Percentiles rank a stretch among this genome's conserved stretches.
These are phyloP conservation scores for Acanthaster planci DNA, from an alignment of 35 echinoderm and acorn worm genomes.

Conservation along the genomic window DNA sequence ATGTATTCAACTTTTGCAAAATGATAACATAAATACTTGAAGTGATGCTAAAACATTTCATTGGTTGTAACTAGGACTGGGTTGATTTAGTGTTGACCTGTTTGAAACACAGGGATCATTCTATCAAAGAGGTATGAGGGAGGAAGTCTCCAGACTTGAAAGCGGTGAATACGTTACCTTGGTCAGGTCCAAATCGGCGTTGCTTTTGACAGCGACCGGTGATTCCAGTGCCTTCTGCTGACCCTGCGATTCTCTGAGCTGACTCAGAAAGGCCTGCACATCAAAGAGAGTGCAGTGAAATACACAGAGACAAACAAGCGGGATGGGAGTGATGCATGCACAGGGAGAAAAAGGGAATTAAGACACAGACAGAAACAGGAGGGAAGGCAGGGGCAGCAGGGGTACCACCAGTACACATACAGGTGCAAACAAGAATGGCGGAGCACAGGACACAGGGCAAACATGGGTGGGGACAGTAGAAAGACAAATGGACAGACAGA, in stretches of 20 bases:
- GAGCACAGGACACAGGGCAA: background rate
- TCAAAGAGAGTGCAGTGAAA: conserved; percentile 30
- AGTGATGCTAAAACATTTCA: too few relatives aligned
- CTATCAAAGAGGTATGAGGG: background rate
- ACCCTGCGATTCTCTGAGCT: background rate
- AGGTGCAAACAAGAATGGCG: background rate
- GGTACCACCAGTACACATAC: background rate
- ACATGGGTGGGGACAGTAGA: background rate
- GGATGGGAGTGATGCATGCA: background rate
- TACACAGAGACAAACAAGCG: background rate
- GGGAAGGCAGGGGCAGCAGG: background rate
- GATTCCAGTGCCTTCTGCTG: background rate
- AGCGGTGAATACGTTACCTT: conserved; percentile 24
- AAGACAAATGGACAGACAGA: background rate
- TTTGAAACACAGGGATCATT: too few relatives aligned
- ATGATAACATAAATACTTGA: too few relatives aligned
- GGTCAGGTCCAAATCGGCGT: conserved; percentile 14
- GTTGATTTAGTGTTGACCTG: too few relatives aligned
- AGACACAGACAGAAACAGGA: background rate
- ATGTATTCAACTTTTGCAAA: too few relatives aligned
- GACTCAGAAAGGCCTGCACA: conserved; percentile 11
- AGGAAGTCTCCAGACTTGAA: conserved; percentile 10
- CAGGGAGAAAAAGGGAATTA: background rate
- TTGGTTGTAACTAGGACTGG: too few relatives aligned
- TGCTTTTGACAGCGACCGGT: conserved; percentile 10